These are phyloP conservation scores for Leptinotarsa undecemlineata DNA, from an alignment of 1,140 invertebrate genomes.

Conservation along the genomic window DNA sequence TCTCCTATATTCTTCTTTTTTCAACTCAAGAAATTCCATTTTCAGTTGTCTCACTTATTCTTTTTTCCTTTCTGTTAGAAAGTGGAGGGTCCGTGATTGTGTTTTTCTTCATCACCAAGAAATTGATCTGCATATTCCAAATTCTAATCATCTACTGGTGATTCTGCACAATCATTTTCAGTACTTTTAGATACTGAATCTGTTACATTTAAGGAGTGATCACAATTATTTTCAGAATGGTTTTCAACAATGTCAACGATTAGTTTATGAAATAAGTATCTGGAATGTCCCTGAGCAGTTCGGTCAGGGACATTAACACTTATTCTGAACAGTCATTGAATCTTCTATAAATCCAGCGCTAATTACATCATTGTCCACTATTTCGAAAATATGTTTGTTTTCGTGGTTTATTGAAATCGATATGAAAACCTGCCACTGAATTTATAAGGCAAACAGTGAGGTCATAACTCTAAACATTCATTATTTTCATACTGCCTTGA, in stretches of 20 bases:
- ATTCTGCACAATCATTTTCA: not conserved
- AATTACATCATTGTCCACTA: constrained; percentile 16
- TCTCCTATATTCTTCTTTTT: not conserved
- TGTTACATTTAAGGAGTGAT: not conserved
- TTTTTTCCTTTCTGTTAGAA: not conserved
- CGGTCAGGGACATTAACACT: not conserved
- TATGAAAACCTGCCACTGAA: not conserved
- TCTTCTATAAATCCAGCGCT: constrained; percentile 12
- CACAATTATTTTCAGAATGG: constrained; percentile 18
- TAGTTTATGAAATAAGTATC: constrained; percentile 18
- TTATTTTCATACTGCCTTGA: not conserved
- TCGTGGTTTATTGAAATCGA: constrained; percentile 21
- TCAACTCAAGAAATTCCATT: not conserved
- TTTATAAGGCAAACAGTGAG: constrained; percentile 11
- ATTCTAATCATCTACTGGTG: not conserved
- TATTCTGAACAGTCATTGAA: constrained; percentile 12
- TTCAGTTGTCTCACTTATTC: not conserved
- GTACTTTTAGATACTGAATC: not conserved
- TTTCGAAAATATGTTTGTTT: constrained; percentile 26
- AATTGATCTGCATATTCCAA: not conserved
- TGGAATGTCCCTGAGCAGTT: constrained; percentile 20
- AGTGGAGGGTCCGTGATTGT: not conserved
- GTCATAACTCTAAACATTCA: constrained; percentile 6
- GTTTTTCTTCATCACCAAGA: not conserved
- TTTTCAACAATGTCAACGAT: constrained; percentile 20